Base-by-base conservation (phyloP, 35 echinoderm and acorn worm genomes). In the Patiria miniata region DNA sequence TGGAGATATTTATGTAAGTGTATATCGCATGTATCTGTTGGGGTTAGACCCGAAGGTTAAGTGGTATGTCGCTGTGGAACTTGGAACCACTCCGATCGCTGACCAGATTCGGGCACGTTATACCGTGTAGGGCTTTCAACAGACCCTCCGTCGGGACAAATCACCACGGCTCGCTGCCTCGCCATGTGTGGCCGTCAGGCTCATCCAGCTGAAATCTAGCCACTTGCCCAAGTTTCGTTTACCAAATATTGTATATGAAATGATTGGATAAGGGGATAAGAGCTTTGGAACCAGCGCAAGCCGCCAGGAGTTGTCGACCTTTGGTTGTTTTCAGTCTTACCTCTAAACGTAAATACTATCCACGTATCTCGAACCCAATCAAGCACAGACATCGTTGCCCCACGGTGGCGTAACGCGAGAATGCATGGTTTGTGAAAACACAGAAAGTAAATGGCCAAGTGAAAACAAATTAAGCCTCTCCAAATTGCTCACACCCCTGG, bases 391-490 rank as follows among this genome's bases (percentile, higher is more conserved):
- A 26, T 9, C 34, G 21, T 30, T 73, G 65, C 65, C 65, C 65
- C 65, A 2, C 23, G 65, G 65, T 73, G 65, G 23, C 34, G 30
- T 73, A 73, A 73, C 19, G 10, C 8, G 65, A 73, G 65, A 32
- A 73, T n/a, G n/a, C n/a, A n/a, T 30, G 65, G 65, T 26, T 73
- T 73, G 65, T 73, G 65, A 73, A 73, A 73, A 34, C 65, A 73
- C 34, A 23, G 42, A n/a, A 14, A 73, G 65, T 73, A 73, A 47
- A 73, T 73, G 65, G 65, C 65, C 65, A 34, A 73, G 65, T 73
- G 65, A 73, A 73, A 73, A 73, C 65, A 73, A 73, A 73, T 73
- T 73, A 73, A 73, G 65, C 65, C 65, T 30, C 65, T 32, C 65
- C 65, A 30, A 73, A 73, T 32, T 73, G 26, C 26, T 73, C 34